phyloP scores from a whole-genome alignment of 1,140 invertebrate genomes.

The Centruroides sculpturatus region DNA sequence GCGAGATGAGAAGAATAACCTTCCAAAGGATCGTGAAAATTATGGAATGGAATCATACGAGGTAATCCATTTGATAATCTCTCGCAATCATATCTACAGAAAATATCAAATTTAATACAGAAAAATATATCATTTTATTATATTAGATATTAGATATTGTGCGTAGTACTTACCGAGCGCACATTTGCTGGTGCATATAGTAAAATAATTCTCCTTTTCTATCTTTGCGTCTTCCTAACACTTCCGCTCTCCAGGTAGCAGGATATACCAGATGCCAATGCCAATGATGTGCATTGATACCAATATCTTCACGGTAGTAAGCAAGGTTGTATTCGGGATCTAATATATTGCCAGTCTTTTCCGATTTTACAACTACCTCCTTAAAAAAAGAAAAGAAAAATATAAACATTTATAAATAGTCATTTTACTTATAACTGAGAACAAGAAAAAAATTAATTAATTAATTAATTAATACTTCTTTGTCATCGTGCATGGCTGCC shows the following conservation, averaged over 20 bases:
- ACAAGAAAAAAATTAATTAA: no score
- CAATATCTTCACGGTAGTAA: conserved; percentile 57
- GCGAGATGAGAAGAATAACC: conserved; percentile 44
- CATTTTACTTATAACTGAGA: no score
- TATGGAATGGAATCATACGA: conserved; percentile 27
- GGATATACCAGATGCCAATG: conserved; percentile 33
- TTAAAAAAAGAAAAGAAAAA: not conserved
- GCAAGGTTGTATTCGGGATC: conserved; percentile 58
- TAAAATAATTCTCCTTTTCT: conserved; percentile 29
- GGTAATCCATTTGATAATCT: conserved; percentile 34
- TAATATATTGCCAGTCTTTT: conserved; percentile 43
- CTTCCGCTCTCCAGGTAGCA: conserved; percentile 2
- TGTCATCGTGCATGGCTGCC: conserved; percentile 2
- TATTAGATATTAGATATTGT: no score
- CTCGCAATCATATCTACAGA: conserved; percentile 31
- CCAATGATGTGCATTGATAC: conserved; percentile 38
- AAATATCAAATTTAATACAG: not conserved
- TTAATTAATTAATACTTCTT: conserved; percentile 6
- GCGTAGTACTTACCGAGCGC: conserved; percentile 21
- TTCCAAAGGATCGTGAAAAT: conserved; percentile 30
- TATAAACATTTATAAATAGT: no score
- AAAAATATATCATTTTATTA: no score
- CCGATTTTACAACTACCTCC: conserved; percentile 9
- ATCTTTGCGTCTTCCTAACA: conserved; percentile 7
- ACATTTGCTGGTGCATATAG: conserved; percentile 37